Conservation (phyloP, 2,797 vertebrate genomes). For the Bucorvus abyssinicus region DNA sequence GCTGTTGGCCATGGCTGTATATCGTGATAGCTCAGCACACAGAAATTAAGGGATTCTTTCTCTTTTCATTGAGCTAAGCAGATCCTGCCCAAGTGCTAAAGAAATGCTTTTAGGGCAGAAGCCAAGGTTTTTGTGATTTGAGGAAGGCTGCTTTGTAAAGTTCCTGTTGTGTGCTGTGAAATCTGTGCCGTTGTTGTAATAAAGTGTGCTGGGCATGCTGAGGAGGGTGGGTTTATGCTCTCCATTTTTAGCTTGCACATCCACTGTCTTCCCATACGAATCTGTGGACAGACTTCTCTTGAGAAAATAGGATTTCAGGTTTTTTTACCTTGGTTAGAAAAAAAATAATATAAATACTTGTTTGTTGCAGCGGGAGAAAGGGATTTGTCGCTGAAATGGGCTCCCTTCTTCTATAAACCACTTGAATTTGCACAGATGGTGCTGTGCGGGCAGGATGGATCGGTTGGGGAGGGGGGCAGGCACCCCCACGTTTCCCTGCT, state of each 20-base stretch:
- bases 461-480: background rate
- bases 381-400: background rate
- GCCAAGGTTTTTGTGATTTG: background rate
- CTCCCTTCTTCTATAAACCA: background rate
- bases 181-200: fast-evolving
- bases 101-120: background rate
- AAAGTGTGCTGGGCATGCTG: background rate
- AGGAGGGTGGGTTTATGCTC: background rate
- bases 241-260: background rate
- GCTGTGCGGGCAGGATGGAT: background rate
- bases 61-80: background rate
- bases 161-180: background rate
- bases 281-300: background rate
- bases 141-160: background rate
- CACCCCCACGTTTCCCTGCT: background rate
- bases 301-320: background rate
- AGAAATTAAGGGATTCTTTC: background rate
- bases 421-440: background rate
- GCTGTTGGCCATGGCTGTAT: background rate
- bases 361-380: background rate
- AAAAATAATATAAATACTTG: background rate
- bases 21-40: fast-evolving
- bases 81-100: background rate
- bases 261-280: background rate
- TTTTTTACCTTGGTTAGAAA: background rate